These are phyloP conservation scores for Phyto melanocephala DNA, from an alignment of 2,888 invertebrate species.

Conservation along the genomic window DNA sequence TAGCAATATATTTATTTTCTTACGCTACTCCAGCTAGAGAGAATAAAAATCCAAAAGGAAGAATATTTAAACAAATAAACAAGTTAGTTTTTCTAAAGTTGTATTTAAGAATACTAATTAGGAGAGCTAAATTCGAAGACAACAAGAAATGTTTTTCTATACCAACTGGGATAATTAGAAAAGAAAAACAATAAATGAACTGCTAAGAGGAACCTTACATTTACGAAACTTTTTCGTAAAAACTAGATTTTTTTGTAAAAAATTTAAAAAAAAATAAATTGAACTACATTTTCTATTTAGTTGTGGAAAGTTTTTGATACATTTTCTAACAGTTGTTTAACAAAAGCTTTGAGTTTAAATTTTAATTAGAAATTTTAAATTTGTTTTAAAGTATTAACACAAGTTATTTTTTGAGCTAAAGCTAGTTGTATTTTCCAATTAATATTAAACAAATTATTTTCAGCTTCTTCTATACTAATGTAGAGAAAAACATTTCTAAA, in stretches of 20 bases:
- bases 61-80: background rate
- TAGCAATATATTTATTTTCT: slow-evolving; percentile 3
- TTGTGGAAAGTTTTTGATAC: too few species aligned
- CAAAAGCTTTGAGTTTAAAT: too few species aligned
- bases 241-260: too few species aligned
- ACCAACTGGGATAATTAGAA: background rate
- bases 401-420: too few species aligned
- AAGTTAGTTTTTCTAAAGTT: slow-evolving; percentile 45
- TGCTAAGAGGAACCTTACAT: background rate
- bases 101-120: slow-evolving; percentile 50
- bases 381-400: too few species aligned
- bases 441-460: slow-evolving; percentile 12
- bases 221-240: too few species aligned
- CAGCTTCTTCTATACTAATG: background rate
- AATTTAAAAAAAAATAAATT: too few species aligned
- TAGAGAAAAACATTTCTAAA: background rate
- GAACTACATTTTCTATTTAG: too few species aligned
- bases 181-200: background rate
- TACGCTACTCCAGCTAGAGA: background rate
- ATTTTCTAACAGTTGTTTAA: too few species aligned
- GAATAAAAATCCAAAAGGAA: background rate
- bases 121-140: slow-evolving; percentile 2
- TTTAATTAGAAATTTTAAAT: too few species aligned
- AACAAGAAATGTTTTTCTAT: background rate
- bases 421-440: background rate